Base-by-base conservation (phyloP, 2,888 invertebrate genomes). In the Bhutanitis thaidina region DNA sequence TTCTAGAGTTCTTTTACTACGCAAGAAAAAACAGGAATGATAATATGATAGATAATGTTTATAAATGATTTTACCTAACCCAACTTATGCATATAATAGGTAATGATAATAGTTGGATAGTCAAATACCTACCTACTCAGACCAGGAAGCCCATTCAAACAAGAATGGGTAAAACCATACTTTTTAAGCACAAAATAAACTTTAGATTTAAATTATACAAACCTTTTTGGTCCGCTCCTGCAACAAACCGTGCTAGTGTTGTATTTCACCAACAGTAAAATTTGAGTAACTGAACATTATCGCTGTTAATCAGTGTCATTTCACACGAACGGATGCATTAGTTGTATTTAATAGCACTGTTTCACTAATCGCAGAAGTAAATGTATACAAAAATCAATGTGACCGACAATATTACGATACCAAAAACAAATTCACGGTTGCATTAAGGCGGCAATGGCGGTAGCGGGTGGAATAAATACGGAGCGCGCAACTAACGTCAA, bases 201-300 rank as follows among this genome's bases (percentile, higher is more conserved):
- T 5, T 27, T 8, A 27, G 27, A 27, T 27, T 27, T 27, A 27
- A 27, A 43, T 8, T 13, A 15, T 20, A 57, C 64, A 41, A 58
- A 68, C 67, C 66, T 66, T 59, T 55, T 52, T 40, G 34, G 50
- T 48, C 45, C 51, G 38, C 50, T 53, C 54, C 49, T 56, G 53
- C 54, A 56, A 47, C 55, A 50, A 55, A 27, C 27, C 8, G 27
- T 60, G 57, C 60, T 59, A 59, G 56, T 53, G 56, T 43, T 59
- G 57, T 59, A 57, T 69, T 68, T 65, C 70, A 69, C 67, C 60
- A 59, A 63, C 58, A 59, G 60, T 66, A 62, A 65, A 70, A 73
- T 71, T 71, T 67, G 67, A 74, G 76, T 67, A 79, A 80, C 68
- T 58, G 64, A 74, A 78, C 80, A 83, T 82, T 69, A 73, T 73